Percentiles rank a stretch among this genome's conserved stretches.
Evolutionary conservation across 30 jellyfish, hydroid and myxozoan genomes (phyloP).

Genomic region (Chironex yamaguchii): DNA sequence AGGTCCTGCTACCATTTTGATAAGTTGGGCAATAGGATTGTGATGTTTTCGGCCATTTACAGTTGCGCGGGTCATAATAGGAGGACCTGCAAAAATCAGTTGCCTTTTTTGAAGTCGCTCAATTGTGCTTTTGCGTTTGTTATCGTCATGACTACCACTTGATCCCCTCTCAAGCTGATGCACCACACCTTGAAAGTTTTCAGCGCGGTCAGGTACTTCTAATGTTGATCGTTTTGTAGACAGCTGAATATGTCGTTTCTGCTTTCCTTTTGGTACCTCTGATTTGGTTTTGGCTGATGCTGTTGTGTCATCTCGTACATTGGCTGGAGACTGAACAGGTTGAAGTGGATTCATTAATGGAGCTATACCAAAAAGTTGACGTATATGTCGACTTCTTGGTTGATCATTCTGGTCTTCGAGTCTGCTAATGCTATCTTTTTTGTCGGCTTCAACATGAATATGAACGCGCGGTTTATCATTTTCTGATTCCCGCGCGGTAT

Average conservation of each 20-base stretch:
- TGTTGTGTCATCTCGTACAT: conserved; percentile 17
- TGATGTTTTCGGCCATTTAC: conserved; percentile 69
- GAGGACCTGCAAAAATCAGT: conserved; percentile 71
- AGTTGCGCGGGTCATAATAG: conserved; percentile 84
- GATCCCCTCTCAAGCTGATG: conserved; percentile 16
- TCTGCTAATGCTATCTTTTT: background rate
- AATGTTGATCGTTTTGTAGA: conserved; percentile 13
- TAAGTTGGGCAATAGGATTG: conserved; percentile 84
- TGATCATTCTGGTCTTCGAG: background rate
- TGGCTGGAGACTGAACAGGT: background rate
- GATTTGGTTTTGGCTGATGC: conserved; percentile 41
- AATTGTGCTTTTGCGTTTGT: conserved; percentile 14
- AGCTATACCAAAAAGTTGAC: conserved; percentile 75
- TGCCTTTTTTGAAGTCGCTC: conserved; percentile 70
- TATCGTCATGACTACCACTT: conserved; percentile 4
- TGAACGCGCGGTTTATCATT: conserved; percentile 71
- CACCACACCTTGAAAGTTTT: conserved; percentile 80
- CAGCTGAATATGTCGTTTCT: conserved; percentile 7
- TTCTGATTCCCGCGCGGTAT: background rate
- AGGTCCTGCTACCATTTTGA: conserved; percentile 88
- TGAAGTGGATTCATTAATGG: conserved; percentile 73
- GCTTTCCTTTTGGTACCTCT: conserved; percentile 49
- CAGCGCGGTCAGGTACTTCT: conserved; percentile 91
- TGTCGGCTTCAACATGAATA: conserved; percentile 61
- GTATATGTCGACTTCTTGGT: conserved; percentile 8